Conservation (phyloP, 2,888 invertebrate genomes). For the Agonopterix subpropinquella region DNA sequence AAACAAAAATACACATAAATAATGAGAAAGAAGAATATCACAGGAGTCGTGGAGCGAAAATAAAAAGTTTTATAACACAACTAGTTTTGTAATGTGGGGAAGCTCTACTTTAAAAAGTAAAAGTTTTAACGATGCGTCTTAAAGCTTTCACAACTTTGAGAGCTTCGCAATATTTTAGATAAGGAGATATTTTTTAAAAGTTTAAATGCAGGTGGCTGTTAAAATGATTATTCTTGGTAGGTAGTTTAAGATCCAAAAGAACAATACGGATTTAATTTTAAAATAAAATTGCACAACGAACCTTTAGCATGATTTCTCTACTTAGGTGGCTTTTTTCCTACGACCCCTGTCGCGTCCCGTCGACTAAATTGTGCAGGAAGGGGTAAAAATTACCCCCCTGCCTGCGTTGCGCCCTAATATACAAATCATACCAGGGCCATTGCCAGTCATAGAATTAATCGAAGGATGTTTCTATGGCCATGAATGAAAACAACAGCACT, state of each 20-base stretch:
- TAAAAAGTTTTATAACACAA: too few species aligned
- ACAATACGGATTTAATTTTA: background rate
- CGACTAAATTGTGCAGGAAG: too few species aligned
- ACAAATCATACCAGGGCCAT: too few species aligned
- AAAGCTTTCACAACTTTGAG: conserved; percentile 7
- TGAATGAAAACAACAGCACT: too few species aligned
- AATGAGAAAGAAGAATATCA: background rate
- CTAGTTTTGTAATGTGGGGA: background rate
- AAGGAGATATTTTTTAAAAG: background rate
- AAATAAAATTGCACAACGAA: background rate
- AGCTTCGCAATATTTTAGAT: conserved; percentile 1
- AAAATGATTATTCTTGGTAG: background rate
- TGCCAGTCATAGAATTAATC: too few species aligned
- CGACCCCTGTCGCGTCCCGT: too few species aligned
- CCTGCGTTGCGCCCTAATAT: too few species aligned
- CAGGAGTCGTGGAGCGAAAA: background rate
- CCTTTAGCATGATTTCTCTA: background rate
- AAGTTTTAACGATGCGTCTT: conserved; percentile 28
- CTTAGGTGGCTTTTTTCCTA: too few species aligned
- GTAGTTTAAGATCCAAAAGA: background rate
- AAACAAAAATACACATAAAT: background rate
- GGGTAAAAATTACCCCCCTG: too few species aligned
- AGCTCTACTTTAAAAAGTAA: conserved; percentile 9
- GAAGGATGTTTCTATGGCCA: too few species aligned
- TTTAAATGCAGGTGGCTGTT: background rate